A percentile compares a stretch with the other conserved stretches of the same genome.
Evolutionary conservation across 1,140 invertebrate species (phyloP).

Genomic region (Phymorhynchus buccinoides): DNA sequence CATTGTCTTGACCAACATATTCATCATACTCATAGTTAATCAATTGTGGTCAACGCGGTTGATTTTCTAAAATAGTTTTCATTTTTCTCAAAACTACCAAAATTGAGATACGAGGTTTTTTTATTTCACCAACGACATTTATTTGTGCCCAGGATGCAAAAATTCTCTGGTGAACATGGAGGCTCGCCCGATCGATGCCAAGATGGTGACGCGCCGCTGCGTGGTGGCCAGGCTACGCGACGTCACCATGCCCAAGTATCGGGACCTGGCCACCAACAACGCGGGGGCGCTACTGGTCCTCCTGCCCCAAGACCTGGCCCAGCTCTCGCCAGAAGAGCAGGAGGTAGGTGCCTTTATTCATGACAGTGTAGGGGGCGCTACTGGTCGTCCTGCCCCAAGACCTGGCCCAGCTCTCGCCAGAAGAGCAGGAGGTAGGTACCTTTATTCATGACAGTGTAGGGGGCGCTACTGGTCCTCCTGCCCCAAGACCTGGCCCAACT

Average conservation of each 20-base stretch:
- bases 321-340: conserved; percentile 80
- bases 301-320: conserved; percentile 83
- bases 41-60: no score
- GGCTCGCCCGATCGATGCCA: conserved; percentile 88
- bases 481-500: conserved; percentile 83
- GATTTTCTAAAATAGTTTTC: no score
- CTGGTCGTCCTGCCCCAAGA: conserved; percentile 87
- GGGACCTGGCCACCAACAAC: conserved; percentile 82
- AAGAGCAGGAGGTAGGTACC: conserved; percentile 82
- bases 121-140: no score
- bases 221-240: conserved; percentile 86
- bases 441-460: no score
- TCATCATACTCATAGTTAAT: no score
- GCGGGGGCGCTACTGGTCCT: conserved; percentile 89
- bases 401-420: conserved; percentile 78
- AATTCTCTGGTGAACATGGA: conserved; percentile 88
- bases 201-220: conserved; percentile 90
- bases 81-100: no score
- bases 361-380: no score
- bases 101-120: no score
- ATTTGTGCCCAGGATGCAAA: conserved; percentile 88
- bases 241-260: conserved; percentile 83
- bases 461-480: conserved; percentile 87
- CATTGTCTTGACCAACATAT: no score
- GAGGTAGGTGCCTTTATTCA: conserved; percentile 81